These are phyloP conservation scores for Cirrhinus molitorella DNA, from an alignment of 2,797 vertebrate genomes.

Conservation along the genomic window DNA sequence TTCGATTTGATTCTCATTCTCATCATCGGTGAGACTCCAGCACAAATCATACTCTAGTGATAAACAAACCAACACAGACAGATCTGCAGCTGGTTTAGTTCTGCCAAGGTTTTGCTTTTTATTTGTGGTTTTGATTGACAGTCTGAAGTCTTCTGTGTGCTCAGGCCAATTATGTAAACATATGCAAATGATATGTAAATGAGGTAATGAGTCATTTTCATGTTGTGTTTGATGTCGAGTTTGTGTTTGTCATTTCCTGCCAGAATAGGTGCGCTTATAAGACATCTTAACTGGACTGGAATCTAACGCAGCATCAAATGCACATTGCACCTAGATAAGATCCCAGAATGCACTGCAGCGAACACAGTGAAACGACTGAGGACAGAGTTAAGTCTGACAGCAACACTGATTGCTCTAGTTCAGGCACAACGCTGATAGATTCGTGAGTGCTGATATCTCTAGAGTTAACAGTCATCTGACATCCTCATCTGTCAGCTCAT, in stretches of 20 bases:
- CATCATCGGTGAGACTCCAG: too few species aligned
- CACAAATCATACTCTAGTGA: too few species aligned
- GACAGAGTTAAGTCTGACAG: too few species aligned
- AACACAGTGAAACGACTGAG: too few species aligned
- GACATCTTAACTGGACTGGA: neutral
- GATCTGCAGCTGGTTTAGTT: too few species aligned
- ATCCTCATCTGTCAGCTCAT: neutral
- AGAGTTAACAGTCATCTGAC: too few species aligned
- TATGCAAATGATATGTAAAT: neutral
- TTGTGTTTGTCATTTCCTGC: neutral
- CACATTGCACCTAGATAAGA: too few species aligned
- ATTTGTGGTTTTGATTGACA: neutral
- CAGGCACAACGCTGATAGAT: too few species aligned
- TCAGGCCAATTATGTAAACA: neutral
- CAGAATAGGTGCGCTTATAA: neutral
- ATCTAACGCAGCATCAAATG: neutral
- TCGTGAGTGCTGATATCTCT: too few species aligned
- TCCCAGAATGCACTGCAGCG: neutral
- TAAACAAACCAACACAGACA: too few species aligned
- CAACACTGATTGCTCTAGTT: neutral
- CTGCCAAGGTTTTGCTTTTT: too few species aligned
- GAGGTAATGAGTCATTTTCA: neutral
- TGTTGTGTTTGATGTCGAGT: neutral
- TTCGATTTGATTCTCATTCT: too few species aligned
- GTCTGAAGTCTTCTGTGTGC: neutral